Evolutionary conservation across 92 coral and sea anemone genomes (phyloP), one percentile per base, ranked within the genome.

Genomic region (Isaurus tuberculatus): DNA sequence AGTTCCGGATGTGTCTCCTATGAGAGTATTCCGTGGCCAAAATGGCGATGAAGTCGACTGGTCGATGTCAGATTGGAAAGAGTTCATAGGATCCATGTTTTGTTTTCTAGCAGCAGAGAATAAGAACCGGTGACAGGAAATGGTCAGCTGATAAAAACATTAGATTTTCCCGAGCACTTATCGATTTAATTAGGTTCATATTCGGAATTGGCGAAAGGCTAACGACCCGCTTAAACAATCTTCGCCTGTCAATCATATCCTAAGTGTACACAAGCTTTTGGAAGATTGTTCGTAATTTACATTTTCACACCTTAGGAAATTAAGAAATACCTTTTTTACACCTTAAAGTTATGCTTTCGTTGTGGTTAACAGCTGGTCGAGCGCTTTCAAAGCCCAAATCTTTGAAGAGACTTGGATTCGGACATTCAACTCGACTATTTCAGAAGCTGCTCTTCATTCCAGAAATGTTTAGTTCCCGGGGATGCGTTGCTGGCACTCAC

Each of bases 31-130:
- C 4, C 94, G 90, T 73, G 72, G 90, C 93, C 93, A 92, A 72
- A 92, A 81, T 36, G 92, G 90, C 70, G 95, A 84, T n/a, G 98
- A 94, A 5, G 98, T 86, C 49, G 98, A 91, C 63, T 91, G 98
- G 8, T 94, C 98, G 9, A 92, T 89, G 74, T 94, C 98, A 77
- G 82, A 77, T 11, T 77, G 82, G 49, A 77, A 77, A 27, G 82
- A 77, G 51, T 19, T 57, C 55, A 75, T 31, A 75, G 69, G 48
- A 75, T 77, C 82, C 82, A 77, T 77, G 34, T 13, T 75, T 77
- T 77, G 34, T 26, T 72, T 44, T 72, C n/a, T 20, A 13, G 34
- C 75, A 11, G 57, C 60, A 32, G 15, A 25, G 26, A 2, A 13
- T 2, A 40, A 20, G 49, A 77, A 60, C 82, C 82, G 70, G 82